Evolutionary conservation across 2,797 vertebrate genomes (phyloP).

Genomic region (Sebastes steindachneri): DNA sequence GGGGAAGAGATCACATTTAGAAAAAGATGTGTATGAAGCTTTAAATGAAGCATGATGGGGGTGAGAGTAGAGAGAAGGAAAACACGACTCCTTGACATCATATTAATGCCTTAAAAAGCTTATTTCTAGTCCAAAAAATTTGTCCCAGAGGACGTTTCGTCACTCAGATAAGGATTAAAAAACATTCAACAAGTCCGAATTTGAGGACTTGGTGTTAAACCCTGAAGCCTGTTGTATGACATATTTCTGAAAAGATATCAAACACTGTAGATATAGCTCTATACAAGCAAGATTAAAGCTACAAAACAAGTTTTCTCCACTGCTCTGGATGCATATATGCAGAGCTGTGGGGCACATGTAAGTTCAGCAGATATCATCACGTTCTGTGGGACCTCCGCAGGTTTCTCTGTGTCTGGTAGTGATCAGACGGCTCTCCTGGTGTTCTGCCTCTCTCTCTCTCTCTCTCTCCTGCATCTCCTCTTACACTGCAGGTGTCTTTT

Average conservation of each 20-base stretch:
- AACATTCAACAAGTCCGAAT: neutral
- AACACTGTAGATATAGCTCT: neutral
- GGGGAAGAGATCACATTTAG: neutral
- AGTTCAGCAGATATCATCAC: conserved; percentile 47
- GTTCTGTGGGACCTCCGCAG: conserved; percentile 56
- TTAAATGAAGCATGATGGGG: conserved; percentile 17
- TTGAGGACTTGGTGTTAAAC: neutral
- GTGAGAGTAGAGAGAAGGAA: neutral
- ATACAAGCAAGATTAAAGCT: conserved; percentile 13
- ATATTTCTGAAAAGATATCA: neutral
- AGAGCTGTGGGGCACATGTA: neutral
- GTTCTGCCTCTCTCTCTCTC: conserved; percentile 53
- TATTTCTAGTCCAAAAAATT: neutral
- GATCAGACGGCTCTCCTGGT: conserved; percentile 78
- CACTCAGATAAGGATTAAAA: neutral
- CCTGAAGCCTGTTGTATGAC: conserved; percentile 7
- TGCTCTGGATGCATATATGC: conserved; percentile 35
- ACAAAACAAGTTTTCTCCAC: conserved; percentile 14
- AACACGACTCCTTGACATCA: neutral
- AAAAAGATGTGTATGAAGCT: conserved; percentile 15
- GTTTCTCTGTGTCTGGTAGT: conserved; percentile 75
- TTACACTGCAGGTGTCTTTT: conserved; percentile 85
- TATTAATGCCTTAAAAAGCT: neutral
- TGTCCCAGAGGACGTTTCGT: neutral
- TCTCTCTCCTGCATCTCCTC: conserved; percentile 73